A percentile compares a stretch with the other conserved stretches of the same genome.
Evolutionary conservation across 2,888 invertebrate species (phyloP).

Genomic region (Balanococcus diminutus): DNA sequence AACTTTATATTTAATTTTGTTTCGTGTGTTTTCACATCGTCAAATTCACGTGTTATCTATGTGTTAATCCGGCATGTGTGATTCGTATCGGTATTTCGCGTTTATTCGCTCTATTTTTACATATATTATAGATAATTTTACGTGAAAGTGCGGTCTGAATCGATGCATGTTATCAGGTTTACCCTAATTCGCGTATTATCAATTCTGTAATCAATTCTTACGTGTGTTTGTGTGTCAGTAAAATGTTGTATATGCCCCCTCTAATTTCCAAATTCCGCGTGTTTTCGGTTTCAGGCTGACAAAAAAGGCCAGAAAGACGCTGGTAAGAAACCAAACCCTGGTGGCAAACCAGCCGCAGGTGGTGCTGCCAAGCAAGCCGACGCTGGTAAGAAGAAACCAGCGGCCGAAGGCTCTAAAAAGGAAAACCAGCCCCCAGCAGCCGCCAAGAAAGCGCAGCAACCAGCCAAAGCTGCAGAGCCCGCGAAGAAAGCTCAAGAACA

Average conservation of each 20-base stretch:
- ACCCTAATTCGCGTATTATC: not conserved
- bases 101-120: too few species aligned
- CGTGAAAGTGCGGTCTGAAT: not conserved
- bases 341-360: not conserved
- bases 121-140: not conserved
- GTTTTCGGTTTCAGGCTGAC: not conserved
- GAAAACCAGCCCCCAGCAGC: slow-evolving; percentile 47
- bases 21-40: not conserved
- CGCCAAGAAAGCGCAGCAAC: slow-evolving; percentile 45
- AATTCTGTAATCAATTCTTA: not conserved
- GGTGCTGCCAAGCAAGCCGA: not conserved
- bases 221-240: not conserved
- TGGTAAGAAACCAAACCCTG: not conserved
- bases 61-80: slow-evolving; percentile 15
- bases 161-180: not conserved
- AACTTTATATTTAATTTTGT: not conserved
- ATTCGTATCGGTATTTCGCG: not conserved
- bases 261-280: too few species aligned
- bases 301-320: slow-evolving; percentile 40
- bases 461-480: slow-evolving; percentile 36
- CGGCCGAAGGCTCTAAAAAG: slow-evolving; percentile 56
- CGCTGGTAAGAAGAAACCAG: slow-evolving; percentile 52
- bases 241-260: too few species aligned
- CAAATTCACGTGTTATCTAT: slow-evolving; percentile 7
- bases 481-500: slow-evolving; percentile 46